Evolutionary conservation across 2,797 vertebrate species (phyloP), one percentile per base, ranked within the genome.

Genomic region (Gymnothorax javanicus): DNA sequence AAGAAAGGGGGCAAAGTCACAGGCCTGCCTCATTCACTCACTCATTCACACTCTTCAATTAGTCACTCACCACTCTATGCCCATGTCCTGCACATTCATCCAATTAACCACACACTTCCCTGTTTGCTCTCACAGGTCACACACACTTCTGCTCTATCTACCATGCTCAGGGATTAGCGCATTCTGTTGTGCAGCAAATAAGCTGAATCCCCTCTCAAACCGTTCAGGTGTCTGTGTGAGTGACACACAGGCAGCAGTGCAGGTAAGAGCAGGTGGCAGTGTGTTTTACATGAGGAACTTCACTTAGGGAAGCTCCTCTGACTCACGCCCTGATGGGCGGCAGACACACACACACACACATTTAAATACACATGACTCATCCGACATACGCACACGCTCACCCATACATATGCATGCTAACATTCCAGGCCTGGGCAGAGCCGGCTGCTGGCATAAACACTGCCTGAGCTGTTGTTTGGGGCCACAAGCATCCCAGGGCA

Each of bases 341-440:
- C 25, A 69, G 67, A 9, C 9, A 3, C 23, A 13, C 56, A 27
- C 56, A 12, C 27, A 82, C 25, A 17, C 77, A 43, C 33, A 43
- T 43, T 43, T 43, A 1, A 8, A 60, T 17, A 60, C 59, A 43
- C 33, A 81, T 23, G 59, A 81, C 79, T 83, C 62, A 57, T 17
- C 33, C 1, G 33, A 23, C 56, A 57, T 64, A 67, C 33, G 88
- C 89, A 91, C 90, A 94, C 92, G 88, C 88, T 89, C 23, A n/a
- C 73, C 57, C 52, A 3, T 86, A 86, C 84, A 27, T 12, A 25
- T 23, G 13, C 7, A 54, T n/a, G 3, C 71, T 12, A 91, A 91
- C 90, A 91, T 88, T 20, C 20, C 62, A 67, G 62, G n/a, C 5
- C 62, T 67, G 62, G 62, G 62, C 13, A 43, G 33, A 43, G 33